Base-by-base conservation (phyloP, 2,797 vertebrate genomes). In the Alouatta caraya region DNA sequence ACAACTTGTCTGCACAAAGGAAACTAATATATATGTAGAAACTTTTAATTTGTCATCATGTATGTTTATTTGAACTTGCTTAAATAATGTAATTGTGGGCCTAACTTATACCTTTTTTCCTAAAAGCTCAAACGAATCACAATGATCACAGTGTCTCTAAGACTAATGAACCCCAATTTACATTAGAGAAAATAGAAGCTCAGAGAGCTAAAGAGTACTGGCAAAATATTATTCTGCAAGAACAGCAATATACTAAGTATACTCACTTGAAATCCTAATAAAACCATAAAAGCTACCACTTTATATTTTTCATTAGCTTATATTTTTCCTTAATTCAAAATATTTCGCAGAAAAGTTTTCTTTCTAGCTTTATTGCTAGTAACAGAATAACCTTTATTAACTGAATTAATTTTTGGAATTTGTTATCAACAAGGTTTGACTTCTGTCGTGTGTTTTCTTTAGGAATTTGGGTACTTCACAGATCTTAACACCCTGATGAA, bases 21-120 rank as follows among this genome's bases (percentile, higher is more conserved):
- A 94, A 57, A 90, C 15, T 52, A 90, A 76, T 86, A 89, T 42
- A 48, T 78, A 91, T 5, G 39, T 92, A 81, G 26, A 93, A 33
- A 97, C 70, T 91, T 96, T 72, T 86, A 95, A 92, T 95, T 79
- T 97, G 42, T 94, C 84, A 88, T 87, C 83, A 95, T 50, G 44
- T 46, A 95, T 70, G 61, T 89, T 5, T 93, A 3, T n/a, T 44
- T 93, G 87, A 95, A 83, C n/a, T 83, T 96, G 67, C 42, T 95
- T 96, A 95, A 97, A 88, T 93, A 87, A 88, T 82, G 81, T 93
- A 97, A 97, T 80, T 64, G 72, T 88, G 70, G 75, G 87, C 87
- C 1, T 93, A 96, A 96, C 93, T 98, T 98, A 95, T 44, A 96
- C 80, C 37, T n/a, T 50, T 92, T 78, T 93, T 79, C 11, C 80